phyloP scores from a whole-genome alignment of 2,888 invertebrate species.

The Tetrapedia diversipes region DNA sequence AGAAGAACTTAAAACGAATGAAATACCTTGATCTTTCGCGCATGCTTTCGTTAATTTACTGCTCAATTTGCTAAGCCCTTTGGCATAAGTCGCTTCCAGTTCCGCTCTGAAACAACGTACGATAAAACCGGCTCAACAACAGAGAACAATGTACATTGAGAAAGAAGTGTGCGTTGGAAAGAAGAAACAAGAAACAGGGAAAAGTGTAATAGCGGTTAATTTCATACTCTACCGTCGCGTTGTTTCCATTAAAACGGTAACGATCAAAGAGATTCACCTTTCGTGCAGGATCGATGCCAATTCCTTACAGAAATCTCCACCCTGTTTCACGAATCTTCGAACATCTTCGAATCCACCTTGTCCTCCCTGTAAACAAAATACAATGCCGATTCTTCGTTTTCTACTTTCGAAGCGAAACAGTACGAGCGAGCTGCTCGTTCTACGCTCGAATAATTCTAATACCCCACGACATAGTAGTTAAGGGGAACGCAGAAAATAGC shows the following conservation, averaged over 20 bases:
- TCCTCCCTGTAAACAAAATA: slow-evolving; percentile 86
- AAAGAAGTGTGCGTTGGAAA: not conserved
- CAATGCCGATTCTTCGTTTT: not conserved
- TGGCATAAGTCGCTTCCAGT: slow-evolving; percentile 95
- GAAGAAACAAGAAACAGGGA: not conserved
- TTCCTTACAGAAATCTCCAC: slow-evolving; percentile 97
- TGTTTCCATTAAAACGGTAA: too few relatives aligned
- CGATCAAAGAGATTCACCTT: slow-evolving; percentile 86
- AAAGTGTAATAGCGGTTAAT: too few relatives aligned
- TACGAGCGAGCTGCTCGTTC: slow-evolving; percentile 18
- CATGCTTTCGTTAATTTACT: slow-evolving; percentile 93
- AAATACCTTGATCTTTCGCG: slow-evolving; percentile 83
- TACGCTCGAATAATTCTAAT: slow-evolving; percentile 62
- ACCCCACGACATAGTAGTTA: slow-evolving; percentile 27
- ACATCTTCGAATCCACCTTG: slow-evolving; percentile 97
- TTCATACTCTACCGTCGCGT: too few relatives aligned
- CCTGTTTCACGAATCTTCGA: slow-evolving; percentile 95
- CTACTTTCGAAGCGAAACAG: slow-evolving; percentile 9
- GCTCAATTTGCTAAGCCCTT: slow-evolving; percentile 94
- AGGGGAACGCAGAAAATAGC: slow-evolving; percentile 60
- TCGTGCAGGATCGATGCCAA: slow-evolving; percentile 94
- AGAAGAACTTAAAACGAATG: too few relatives aligned
- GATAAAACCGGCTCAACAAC: too few relatives aligned
- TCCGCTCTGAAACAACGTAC: slow-evolving; percentile 89
- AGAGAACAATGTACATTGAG: slow-evolving; percentile 68